A percentile compares a stretch with the other conserved stretches of the same genome.
Conservation (phyloP, 2,797 vertebrate genomes). For the Notolepis coatsorum region DNA sequence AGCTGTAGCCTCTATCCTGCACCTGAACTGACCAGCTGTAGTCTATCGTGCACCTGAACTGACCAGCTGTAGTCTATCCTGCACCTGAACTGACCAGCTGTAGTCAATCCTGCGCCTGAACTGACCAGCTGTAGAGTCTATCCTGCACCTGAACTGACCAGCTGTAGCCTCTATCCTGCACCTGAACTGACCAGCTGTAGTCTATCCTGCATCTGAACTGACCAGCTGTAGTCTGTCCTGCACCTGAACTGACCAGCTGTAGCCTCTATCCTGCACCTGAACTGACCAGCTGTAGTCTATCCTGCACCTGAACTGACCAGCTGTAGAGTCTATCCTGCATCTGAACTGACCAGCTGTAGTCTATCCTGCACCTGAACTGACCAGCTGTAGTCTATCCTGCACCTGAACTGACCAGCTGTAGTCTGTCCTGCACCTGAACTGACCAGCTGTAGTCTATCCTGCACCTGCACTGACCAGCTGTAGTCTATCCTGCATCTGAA, state of each 20-base stretch:
- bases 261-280: neutral
- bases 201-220: neutral
- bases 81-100: neutral
- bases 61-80: neutral
- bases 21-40: neutral
- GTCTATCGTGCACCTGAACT: neutral
- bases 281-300: neutral
- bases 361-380: neutral
- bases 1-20: neutral
- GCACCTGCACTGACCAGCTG: neutral
- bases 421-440: neutral
- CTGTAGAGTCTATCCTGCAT: neutral
- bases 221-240: neutral
- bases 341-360: neutral
- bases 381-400: slow-evolving; percentile 1
- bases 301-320: neutral
- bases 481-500: neutral
- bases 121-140: neutral
- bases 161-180: neutral
- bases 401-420: no score
- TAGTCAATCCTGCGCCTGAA: neutral
- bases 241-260: neutral
- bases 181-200: no score
- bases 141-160: neutral
- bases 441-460: neutral